These are phyloP conservation scores for Netelia melanura DNA, from an alignment of 2,888 invertebrate species.

Conservation along the genomic window DNA sequence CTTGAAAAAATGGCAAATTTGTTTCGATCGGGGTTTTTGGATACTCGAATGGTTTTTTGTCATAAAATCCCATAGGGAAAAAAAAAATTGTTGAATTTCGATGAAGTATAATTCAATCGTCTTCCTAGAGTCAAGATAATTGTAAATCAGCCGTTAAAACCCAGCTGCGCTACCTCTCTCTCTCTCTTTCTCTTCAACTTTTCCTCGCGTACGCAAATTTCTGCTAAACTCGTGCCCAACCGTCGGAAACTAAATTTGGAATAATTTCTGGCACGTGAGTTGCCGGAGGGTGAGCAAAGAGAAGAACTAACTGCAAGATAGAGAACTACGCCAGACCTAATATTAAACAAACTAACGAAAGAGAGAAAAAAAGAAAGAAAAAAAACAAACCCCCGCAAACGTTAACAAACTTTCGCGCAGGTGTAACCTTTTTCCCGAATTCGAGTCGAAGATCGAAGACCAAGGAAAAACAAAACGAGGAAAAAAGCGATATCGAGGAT, in stretches of 20 bases:
- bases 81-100: too few relatives aligned
- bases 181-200: constrained; percentile 27
- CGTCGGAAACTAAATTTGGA: constrained; percentile 54
- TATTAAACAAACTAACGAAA: background rate
- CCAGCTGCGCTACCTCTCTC: constrained; percentile 28
- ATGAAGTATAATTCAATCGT: background rate
- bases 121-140: constrained; percentile 35
- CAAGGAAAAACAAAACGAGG: constrained; percentile 8
- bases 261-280: constrained; percentile 56
- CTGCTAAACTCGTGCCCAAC: constrained; percentile 10
- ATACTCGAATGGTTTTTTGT: too few relatives aligned
- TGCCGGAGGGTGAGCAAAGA: background rate
- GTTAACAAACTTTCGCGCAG: constrained; percentile 3
- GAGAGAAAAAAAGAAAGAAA: background rate
- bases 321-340: background rate
- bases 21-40: too few relatives aligned
- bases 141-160: constrained; percentile 41
- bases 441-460: background rate
- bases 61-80: too few relatives aligned
- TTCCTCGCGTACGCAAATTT: constrained; percentile 6
- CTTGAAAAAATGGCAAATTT: too few relatives aligned
- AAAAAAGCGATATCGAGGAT: constrained; percentile 4
- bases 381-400: constrained; percentile 4
- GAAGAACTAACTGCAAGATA: background rate
- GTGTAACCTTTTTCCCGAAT: background rate